Evolutionary conservation across 2,797 vertebrate species (phyloP), one percentile per base, ranked within the genome.

Genomic region (Oceanodroma leucorhoa): DNA sequence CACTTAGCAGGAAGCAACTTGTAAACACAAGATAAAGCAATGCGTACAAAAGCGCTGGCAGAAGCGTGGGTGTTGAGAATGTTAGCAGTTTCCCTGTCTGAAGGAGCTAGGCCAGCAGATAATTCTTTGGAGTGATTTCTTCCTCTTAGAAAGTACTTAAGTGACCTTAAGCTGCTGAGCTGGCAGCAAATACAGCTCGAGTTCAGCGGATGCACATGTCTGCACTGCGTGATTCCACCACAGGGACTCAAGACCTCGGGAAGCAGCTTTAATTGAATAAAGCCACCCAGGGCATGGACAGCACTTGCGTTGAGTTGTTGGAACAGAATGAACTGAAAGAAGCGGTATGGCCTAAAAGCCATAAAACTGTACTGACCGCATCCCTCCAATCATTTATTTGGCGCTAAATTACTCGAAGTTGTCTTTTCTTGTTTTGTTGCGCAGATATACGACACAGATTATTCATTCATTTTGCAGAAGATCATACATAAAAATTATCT

Each of bases 181-280:
- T 69, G 83, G 92, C 92, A 92, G 70, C 30, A 53, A 81, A 73
- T 32, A 51, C 5, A 2, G 24, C 66, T 51, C 1, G 0, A 92
- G 67, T 65, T 97, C 92, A 89, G 87, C 3, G 10, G 82, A 91
- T 50, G 90, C 88, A 94, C 80, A 51, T 72, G 85, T 78, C 75
- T 90, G 82, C 75, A 11, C 85, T 82, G 61, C 6, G 5, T 94
- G 85, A 73, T 67, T 83, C 83, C 58, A 88, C 71, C 71, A 22
- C 79, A 72, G 85, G 79, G 79, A 96, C 69, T 43, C 23, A 4
- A 85, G 64, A 54, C 79, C 84, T 91, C 80, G 75, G 71, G 76
- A 96, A 89, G 85, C 65, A 80, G 10, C n/a, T 93, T 58, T 90
- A 95, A 94, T 65, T 85, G 45, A 72, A 94, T 90, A 95, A 97